Percentiles rank a stretch among this genome's conserved stretches.
Evolutionary conservation across 2,113 vertebrate genomes (phyloP).

Genomic region (Beaufortia kweichowensis): DNA sequence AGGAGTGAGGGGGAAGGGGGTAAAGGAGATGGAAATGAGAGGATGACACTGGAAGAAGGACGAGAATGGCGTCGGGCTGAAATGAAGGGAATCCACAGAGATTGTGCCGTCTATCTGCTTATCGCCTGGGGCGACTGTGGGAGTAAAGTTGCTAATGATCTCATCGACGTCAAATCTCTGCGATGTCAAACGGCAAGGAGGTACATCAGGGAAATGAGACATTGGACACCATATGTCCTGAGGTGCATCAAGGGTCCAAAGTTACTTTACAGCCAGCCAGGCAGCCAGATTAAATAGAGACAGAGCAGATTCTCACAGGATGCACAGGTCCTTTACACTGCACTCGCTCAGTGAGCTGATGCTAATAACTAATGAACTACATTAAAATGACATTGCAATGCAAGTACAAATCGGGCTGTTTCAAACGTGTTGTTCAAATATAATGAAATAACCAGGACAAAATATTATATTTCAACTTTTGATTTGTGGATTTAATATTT

Average conservation of each 20-base stretch:
- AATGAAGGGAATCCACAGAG: constrained; percentile 63
- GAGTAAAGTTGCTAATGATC: constrained; percentile 76
- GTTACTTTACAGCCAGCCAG: constrained; percentile 63
- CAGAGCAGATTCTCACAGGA: constrained; percentile 53
- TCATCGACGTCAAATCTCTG: constrained; percentile 68
- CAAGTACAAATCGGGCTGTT: neutral
- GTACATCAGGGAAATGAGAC: constrained; percentile 77
- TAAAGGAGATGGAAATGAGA: constrained; percentile 25
- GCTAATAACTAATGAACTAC: constrained; percentile 52
- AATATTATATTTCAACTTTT: no score
- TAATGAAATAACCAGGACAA: neutral
- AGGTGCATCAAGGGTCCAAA: constrained; percentile 68
- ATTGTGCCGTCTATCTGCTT: constrained; percentile 62
- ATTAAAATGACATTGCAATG: constrained; percentile 34
- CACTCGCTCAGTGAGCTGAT: constrained; percentile 10
- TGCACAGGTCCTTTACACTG: constrained; percentile 22
- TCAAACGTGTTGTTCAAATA: constrained; percentile 26
- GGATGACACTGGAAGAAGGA: constrained; percentile 44
- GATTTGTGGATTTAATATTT: no score
- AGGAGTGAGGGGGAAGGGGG: constrained; percentile 20
- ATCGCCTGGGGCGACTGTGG: constrained; percentile 61
- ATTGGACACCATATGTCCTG: constrained; percentile 67
- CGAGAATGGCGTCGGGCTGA: constrained; percentile 45
- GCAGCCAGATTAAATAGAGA: constrained; percentile 63
- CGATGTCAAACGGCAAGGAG: constrained; percentile 66